Conservation (phyloP, 2,113 vertebrate species). For the Syngnathus floridae region DNA sequence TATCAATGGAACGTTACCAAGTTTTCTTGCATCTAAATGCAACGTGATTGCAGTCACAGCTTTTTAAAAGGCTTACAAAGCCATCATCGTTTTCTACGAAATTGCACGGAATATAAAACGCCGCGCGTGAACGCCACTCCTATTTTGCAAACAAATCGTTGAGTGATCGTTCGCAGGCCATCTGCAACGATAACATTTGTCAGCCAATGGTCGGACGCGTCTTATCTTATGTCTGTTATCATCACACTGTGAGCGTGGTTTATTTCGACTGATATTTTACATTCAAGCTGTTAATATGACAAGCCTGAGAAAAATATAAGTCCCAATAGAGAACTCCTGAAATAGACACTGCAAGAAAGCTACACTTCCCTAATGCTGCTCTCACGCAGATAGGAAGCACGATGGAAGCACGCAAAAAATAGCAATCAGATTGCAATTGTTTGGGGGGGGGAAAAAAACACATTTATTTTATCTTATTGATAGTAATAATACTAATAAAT, state of each 20-base stretch:
- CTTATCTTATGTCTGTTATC: conserved; percentile 11
- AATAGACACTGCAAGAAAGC: background rate
- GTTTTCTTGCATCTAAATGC: background rate
- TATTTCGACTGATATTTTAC: background rate
- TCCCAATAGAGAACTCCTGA: background rate
- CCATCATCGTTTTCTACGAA: background rate
- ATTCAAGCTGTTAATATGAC: background rate
- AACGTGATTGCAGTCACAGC: background rate
- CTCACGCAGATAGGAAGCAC: background rate
- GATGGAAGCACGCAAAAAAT: too few relatives aligned
- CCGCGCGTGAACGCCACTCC: background rate
- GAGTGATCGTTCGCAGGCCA: conserved; percentile 6
- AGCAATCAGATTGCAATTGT: too few relatives aligned
- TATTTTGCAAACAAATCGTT: conserved; percentile 24
- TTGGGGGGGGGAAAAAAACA: too few relatives aligned
- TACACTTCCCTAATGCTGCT: background rate
- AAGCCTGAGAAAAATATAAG: conserved; percentile 20
- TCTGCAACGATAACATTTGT: conserved; percentile 2
- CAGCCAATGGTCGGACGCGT: conserved; percentile 12
- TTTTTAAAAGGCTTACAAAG: conserved; percentile 8
- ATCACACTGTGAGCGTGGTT: background rate
- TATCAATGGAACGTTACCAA: background rate
- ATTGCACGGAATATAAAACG: background rate
- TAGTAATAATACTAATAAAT: too few relatives aligned
- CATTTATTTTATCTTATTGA: too few relatives aligned